A percentile compares a stretch with the other conserved stretches of the same genome.
These are phyloP conservation scores for Mesaphorura yosii DNA, from an alignment of 1,140 invertebrate species.

Conservation along the genomic window DNA sequence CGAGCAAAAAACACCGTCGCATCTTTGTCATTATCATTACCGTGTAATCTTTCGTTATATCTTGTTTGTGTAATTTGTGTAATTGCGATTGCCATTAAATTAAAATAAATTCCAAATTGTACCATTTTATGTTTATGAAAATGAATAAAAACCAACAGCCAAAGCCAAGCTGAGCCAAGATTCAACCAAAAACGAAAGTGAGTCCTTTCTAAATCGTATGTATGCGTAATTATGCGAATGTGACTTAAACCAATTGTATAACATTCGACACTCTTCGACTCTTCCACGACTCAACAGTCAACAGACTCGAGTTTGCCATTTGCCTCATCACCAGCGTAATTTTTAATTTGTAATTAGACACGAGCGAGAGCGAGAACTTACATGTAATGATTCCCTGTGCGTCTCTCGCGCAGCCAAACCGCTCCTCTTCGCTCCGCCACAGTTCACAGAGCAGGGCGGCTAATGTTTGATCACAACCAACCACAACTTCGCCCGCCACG, in stretches of 20 bases:
- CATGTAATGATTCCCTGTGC: slow-evolving; percentile 20
- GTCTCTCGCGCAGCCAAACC: slow-evolving; percentile 15
- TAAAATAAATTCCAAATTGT: background rate
- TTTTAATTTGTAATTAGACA: background rate
- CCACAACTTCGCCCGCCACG: slow-evolving; percentile 3
- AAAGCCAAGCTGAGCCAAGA: background rate
- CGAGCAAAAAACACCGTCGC: no score
- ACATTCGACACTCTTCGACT: background rate
- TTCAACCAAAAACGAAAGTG: background rate
- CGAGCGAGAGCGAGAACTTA: slow-evolving; percentile 15
- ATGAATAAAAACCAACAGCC: background rate
- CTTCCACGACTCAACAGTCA: background rate
- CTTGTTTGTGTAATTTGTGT: background rate
- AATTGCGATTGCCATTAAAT: no score
- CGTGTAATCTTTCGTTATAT: background rate
- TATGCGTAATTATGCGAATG: background rate
- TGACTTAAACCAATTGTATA: background rate
- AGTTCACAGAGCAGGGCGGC: slow-evolving; percentile 16
- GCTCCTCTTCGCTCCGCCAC: slow-evolving; percentile 24
- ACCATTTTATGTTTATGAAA: background rate
- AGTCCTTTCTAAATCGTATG: background rate
- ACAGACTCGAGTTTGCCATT: background rate
- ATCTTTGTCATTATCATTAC: background rate
- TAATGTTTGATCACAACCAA: slow-evolving; percentile 6
- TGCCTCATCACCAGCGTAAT: background rate